Evolutionary conservation across 2,113 vertebrate genomes (phyloP).

Genomic region (Nestor notabilis): DNA sequence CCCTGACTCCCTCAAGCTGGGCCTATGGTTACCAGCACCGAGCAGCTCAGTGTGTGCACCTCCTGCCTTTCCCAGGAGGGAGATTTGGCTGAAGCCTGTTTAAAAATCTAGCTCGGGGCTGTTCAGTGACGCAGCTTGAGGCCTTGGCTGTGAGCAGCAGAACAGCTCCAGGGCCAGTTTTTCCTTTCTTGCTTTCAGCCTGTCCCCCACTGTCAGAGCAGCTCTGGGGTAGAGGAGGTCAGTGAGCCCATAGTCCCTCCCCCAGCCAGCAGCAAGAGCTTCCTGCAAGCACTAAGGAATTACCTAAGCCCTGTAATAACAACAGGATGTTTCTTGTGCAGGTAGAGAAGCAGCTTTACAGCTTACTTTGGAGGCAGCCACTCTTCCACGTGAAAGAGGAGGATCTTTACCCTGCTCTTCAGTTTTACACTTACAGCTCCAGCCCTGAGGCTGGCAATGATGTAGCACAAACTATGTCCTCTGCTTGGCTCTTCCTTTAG

Average conservation of each 20-base stretch:
- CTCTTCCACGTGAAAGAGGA: neutral
- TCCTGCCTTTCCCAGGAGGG: neutral
- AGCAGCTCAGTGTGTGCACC: neutral
- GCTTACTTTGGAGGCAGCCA: constrained; percentile 12
- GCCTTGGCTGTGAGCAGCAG: neutral
- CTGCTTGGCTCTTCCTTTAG: neutral
- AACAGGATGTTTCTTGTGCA: neutral
- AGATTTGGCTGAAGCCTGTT: neutral
- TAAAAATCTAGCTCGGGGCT: neutral
- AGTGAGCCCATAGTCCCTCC: neutral
- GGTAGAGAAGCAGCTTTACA: constrained; percentile 41
- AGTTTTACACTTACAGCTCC: neutral
- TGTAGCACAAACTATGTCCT: neutral
- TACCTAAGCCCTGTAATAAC: neutral
- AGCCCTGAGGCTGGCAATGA: neutral
- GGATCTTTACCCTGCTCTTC: neutral
- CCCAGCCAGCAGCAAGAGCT: neutral
- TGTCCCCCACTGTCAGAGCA: neutral
- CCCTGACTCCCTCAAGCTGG: neutral
- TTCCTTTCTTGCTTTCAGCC: neutral
- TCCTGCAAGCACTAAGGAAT: neutral
- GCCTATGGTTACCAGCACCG: neutral
- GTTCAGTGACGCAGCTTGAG: neutral
- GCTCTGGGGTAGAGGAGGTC: neutral
- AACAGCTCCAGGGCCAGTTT: neutral